phyloP scores from a whole-genome alignment of 2,888 invertebrate genomes.

The Apamea epomidion region DNA sequence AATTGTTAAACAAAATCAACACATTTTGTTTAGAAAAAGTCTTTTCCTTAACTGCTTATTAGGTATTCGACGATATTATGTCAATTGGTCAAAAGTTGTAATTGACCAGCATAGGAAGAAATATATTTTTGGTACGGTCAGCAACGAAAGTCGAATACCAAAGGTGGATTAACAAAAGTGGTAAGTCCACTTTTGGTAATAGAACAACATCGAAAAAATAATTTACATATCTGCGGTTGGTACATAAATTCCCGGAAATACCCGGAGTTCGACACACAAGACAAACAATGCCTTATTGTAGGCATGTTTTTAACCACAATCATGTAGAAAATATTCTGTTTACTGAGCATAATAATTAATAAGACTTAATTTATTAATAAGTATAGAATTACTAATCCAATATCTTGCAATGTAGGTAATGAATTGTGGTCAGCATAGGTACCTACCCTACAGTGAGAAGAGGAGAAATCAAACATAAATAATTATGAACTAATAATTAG shows the following conservation, averaged over 20 bases:
- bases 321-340: constrained; percentile 20
- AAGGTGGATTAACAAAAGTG: too few relatives aligned
- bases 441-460: not conserved
- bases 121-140: not conserved
- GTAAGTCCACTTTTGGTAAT: too few relatives aligned
- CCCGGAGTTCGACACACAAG: not conserved
- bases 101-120: too few relatives aligned
- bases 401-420: not conserved
- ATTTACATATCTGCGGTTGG: not conserved
- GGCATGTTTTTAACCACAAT: constrained; percentile 25
- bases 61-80: not conserved
- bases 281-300: constrained; percentile 8
- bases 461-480: not conserved
- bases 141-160: not conserved
- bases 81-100: not conserved
- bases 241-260: not conserved
- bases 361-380: constrained; percentile 14
- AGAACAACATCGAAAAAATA: not conserved
- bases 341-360: not conserved
- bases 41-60: not conserved
- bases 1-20: not conserved
- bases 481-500: not conserved
- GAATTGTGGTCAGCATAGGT: constrained; percentile 34
- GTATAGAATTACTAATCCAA: constrained; percentile 27
- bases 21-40: not conserved